phyloP scores from a whole-genome alignment of 2,113 vertebrate genomes.

The Blennius ocellaris region DNA sequence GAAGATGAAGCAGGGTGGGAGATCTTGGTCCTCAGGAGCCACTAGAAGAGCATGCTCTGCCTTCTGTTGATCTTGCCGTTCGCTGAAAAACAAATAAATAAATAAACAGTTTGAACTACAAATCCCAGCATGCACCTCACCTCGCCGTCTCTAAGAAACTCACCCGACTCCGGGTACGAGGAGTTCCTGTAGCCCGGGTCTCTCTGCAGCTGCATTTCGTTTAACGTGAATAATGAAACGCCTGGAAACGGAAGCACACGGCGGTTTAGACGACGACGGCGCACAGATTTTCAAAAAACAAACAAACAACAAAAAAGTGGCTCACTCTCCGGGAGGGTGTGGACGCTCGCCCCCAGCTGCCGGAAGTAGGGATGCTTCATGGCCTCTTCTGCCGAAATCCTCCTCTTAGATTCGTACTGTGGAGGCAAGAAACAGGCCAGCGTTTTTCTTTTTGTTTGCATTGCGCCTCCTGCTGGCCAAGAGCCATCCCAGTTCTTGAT shows the following conservation, averaged over 20 bases:
- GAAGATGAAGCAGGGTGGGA: slow-evolving; percentile 24
- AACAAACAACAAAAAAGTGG: no score
- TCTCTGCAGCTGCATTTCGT: slow-evolving; percentile 97
- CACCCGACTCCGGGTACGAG: slow-evolving; percentile 96
- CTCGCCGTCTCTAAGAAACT: background rate
- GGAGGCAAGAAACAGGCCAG: slow-evolving; percentile 21
- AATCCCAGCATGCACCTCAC: slow-evolving; percentile 29
- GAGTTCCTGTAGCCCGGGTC: slow-evolving; percentile 98
- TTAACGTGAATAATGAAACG: slow-evolving; percentile 97
- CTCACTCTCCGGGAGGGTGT: slow-evolving; percentile 95
- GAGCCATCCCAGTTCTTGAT: no score
- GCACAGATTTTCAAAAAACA: no score
- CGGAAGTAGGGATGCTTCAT: slow-evolving; percentile 98
- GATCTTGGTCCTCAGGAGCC: slow-evolving; percentile 29
- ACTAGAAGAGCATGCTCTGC: slow-evolving; percentile 99
- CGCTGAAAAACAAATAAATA: slow-evolving; percentile 82
- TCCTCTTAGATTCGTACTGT: slow-evolving; percentile 97
- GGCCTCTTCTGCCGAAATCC: slow-evolving; percentile 96
- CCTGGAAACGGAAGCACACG: no score
- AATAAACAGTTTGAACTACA: no score
- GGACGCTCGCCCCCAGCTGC: slow-evolving; percentile 92
- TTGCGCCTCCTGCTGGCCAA: no score
- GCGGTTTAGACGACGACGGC: no score
- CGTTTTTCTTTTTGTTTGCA: no score
- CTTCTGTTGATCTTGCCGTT: slow-evolving; percentile 96